Base-by-base conservation (phyloP, 1,140 invertebrate genomes). In the Polypedilum pembai region DNA sequence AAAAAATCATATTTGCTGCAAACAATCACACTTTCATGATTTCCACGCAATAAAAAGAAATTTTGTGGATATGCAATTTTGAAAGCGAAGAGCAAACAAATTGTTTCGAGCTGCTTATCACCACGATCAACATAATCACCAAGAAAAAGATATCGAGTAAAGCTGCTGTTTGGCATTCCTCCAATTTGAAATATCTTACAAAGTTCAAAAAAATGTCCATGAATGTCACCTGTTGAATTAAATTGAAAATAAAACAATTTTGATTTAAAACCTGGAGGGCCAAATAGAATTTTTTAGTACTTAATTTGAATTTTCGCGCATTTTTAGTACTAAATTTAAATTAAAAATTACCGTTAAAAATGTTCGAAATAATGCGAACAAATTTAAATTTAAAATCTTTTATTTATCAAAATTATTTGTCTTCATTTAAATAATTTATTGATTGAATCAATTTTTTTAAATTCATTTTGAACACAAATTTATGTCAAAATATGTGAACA, bases 141-240 rank as follows among this genome's bases (percentile, higher is more conserved):
- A 80, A 99, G 91, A 88, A 99, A 99, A 84, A 99, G 93, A 90
- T 99, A 99, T 87, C 98, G 97, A 99, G 82, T 91, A n/a, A n/a
- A n/a, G n/a, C n/a, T n/a, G n/a, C n/a, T 92, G 79, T 95, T 92
- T 79, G 98, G 98, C 77, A 94, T 92, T 74, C 98, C 98, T 79
- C 98, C 98, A 79, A 99, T 96, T 87, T 99, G 97, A 86, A 99
- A 99, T 82, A 99, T 88, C 87, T 99, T 99, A 93, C 99, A 98
- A 86, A 99, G 89, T 88, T 99, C 98, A 86, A 98, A 99, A 87
- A 98, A 99, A 87, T 99, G 98, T 78, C 98, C 98, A 86, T 99
- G 98, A 83, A 99, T 98, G 85, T 99, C 98, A 79, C 98, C 98
- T 56, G 45, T 56, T 56, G 45, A 45, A 15, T 56, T 56, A 12